Base-by-base conservation (phyloP, 2,888 invertebrate species). In the Cataglyphis rosenhaueri region DNA sequence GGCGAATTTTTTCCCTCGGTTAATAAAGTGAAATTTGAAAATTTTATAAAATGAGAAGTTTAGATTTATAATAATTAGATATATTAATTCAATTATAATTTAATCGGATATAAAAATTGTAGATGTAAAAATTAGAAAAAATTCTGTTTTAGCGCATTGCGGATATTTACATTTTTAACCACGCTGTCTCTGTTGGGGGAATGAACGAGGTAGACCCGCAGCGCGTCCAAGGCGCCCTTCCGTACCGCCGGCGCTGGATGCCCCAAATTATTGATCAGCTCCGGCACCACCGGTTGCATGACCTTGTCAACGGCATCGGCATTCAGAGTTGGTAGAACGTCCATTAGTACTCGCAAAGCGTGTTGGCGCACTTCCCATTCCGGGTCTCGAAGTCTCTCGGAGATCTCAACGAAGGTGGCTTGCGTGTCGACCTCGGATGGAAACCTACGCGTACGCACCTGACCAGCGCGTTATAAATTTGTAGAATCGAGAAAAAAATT, bases 341-440 rank as follows among this genome's bases (percentile, higher is more conserved):
- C 98, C 41, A 96, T 96, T 55, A 98, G 95, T 10, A 98, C 97
- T 74, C 97, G 95, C 8, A 98, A 95, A 38, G 98, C 97, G 94
- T 98, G 97, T 87, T 97, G 97, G 12, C 98, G 96, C 52, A 98
- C 97, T 94, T 97, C 97, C 96, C 97, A 97, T 94, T 98, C 98
- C 0, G 97, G 97, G 93, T 97, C 97, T 57, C 96, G 95, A 65
- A 98, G 95, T 71, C 97, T 96, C 88, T 97, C 97, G 64, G 96
- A 95, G 91, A 97, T 96, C 90, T 97, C 97, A 76, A 96, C 95
- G 93, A 97, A 97, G 91, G 97, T 96, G 79, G 96, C 95, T 83
- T 95, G 95, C 1, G 96, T 96, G 92, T 97, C 96, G 71, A 97
- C 95, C 86, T 96, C 96, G 32, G 96, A 96, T 59, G 98, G 98